Evolutionary conservation across 2,888 invertebrate genomes (phyloP).

Genomic region (Bugulina stolonifera): DNA sequence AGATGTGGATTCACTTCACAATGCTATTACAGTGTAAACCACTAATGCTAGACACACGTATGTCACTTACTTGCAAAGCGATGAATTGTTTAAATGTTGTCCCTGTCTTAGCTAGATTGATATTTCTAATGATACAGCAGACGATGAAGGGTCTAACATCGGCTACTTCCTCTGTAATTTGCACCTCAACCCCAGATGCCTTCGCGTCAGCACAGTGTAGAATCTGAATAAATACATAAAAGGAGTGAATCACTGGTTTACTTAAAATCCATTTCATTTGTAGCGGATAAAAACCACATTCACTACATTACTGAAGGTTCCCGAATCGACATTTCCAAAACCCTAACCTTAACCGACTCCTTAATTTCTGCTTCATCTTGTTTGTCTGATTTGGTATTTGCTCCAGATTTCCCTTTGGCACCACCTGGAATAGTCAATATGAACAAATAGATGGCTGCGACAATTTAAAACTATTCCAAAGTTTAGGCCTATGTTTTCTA

Average conservation of each 20-base stretch:
- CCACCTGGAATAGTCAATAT: conserved; percentile 6
- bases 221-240: background rate
- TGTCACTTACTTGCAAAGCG: conserved; percentile 62
- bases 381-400: conserved; percentile 46
- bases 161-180: conserved; percentile 54
- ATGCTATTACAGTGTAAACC: too few relatives aligned
- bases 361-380: background rate
- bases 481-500: too few relatives aligned
- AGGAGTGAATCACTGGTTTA: too few relatives aligned
- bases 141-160: conserved; percentile 66
- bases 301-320: too few relatives aligned
- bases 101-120: conserved; percentile 60
- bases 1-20: too few relatives aligned
- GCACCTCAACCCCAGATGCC: conserved; percentile 35
- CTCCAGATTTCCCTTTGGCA: conserved; percentile 44
- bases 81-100: conserved; percentile 69
- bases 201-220: conserved; percentile 48
- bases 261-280: too few relatives aligned
- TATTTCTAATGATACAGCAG: conserved; percentile 65
- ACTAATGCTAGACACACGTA: too few relatives aligned
- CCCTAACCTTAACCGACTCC: conserved; percentile 7
- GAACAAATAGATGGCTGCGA: too few relatives aligned
- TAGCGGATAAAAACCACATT: too few relatives aligned
- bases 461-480: too few relatives aligned
- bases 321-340: too few relatives aligned